phyloP scores from a whole-genome alignment of 2,113 vertebrate species.

The Tragelaphus buxtoni region DNA sequence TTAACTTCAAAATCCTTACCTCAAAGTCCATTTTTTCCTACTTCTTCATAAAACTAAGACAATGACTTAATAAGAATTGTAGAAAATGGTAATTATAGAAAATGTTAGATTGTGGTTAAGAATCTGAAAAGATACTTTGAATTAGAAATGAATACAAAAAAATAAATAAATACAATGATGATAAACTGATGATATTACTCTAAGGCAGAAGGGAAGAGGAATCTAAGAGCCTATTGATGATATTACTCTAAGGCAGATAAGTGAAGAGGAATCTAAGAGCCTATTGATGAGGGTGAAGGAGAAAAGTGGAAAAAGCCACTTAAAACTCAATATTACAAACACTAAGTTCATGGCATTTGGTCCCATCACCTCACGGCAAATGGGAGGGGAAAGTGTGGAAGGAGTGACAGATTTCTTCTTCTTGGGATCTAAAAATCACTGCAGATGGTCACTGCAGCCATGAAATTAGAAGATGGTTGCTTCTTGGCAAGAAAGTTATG shows the following conservation, averaged over 20 bases:
- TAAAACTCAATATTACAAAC: background rate
- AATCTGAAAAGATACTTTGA: background rate
- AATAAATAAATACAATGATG: background rate
- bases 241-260: too few relatives aligned
- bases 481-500: background rate
- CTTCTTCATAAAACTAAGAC: background rate
- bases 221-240: too few relatives aligned
- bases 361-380: background rate
- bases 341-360: background rate
- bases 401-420: background rate
- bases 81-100: background rate
- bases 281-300: background rate
- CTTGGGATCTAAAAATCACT: background rate
- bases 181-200: background rate
- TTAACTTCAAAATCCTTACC: background rate
- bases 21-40: background rate
- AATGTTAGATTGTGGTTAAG: background rate
- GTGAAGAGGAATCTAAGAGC: background rate
- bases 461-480: background rate
- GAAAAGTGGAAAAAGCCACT: background rate
- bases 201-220: too few relatives aligned
- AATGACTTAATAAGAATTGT: background rate
- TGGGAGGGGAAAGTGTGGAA: background rate
- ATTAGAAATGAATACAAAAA: background rate
- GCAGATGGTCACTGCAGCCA: background rate